These are phyloP conservation scores for Cyphomyrus plagiostoma DNA, from an alignment of 2,113 vertebrate species.

Conservation along the genomic window DNA sequence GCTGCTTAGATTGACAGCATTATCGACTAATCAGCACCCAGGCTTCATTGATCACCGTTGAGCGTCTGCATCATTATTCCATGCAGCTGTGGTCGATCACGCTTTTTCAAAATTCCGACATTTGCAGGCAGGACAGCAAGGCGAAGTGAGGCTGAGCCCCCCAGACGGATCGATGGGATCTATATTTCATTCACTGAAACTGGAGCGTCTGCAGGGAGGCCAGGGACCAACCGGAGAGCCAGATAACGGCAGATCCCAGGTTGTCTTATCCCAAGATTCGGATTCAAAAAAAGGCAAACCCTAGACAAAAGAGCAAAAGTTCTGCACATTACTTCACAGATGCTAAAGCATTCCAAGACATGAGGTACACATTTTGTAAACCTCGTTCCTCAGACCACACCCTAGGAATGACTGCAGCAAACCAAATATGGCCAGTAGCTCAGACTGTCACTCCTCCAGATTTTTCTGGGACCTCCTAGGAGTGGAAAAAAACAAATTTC, in stretches of 20 bases:
- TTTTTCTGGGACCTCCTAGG: neutral
- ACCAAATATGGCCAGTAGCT: neutral
- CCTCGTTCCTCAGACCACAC: neutral
- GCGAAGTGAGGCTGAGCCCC: neutral
- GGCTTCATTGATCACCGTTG: neutral
- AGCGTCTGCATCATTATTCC: neutral
- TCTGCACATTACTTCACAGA: neutral
- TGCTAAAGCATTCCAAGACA: neutral
- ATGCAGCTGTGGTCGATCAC: neutral
- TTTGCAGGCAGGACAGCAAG: neutral
- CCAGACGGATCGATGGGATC: conserved; percentile 13
- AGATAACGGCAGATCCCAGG: neutral
- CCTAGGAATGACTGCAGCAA: neutral
- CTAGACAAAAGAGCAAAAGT: neutral
- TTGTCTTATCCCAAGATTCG: neutral
- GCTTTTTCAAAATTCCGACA: neutral
- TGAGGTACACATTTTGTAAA: neutral
- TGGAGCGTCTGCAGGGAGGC: neutral
- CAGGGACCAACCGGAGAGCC: neutral
- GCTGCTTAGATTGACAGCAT: neutral
- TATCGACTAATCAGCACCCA: neutral
- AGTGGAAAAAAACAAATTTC: neutral
- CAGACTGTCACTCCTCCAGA: neutral
- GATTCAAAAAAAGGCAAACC: neutral
- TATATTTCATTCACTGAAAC: conserved; percentile 13